Evolutionary conservation across 1,140 invertebrate genomes (phyloP).

Genomic region (Pentalonia nigronervosa): DNA sequence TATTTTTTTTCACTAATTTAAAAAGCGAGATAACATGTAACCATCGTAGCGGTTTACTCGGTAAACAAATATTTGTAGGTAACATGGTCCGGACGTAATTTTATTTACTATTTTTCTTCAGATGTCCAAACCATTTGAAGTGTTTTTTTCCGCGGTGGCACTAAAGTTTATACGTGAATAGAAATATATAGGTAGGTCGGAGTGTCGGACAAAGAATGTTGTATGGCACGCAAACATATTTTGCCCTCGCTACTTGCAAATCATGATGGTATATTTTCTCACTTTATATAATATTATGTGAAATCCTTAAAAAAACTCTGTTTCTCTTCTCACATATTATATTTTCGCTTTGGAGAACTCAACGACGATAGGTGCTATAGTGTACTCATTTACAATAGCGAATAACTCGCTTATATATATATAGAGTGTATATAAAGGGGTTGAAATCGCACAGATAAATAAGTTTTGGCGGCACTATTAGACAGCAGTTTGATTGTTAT

Average conservation of each 20-base stretch:
- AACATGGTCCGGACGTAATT: not conserved
- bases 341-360: not conserved
- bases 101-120: constrained; percentile 10
- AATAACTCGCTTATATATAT: not conserved
- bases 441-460: not conserved
- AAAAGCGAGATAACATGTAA: not conserved
- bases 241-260: not conserved
- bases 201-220: not conserved
- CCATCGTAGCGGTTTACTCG: not conserved
- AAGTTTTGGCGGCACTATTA: not conserved
- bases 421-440: not conserved
- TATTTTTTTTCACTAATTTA: not conserved
- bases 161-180: not conserved
- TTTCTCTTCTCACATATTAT: not conserved
- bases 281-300: not conserved
- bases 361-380: not conserved
- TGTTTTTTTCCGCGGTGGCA: not conserved
- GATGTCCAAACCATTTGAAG: not conserved
- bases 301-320: not conserved
- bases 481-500: not conserved
- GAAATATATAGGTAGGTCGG: not conserved
- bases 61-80: not conserved
- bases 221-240: not conserved
- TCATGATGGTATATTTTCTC: not conserved
- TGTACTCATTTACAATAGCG: not conserved